phyloP scores from a whole-genome alignment of 2,797 vertebrate genomes.

The Xenops minutus region DNA sequence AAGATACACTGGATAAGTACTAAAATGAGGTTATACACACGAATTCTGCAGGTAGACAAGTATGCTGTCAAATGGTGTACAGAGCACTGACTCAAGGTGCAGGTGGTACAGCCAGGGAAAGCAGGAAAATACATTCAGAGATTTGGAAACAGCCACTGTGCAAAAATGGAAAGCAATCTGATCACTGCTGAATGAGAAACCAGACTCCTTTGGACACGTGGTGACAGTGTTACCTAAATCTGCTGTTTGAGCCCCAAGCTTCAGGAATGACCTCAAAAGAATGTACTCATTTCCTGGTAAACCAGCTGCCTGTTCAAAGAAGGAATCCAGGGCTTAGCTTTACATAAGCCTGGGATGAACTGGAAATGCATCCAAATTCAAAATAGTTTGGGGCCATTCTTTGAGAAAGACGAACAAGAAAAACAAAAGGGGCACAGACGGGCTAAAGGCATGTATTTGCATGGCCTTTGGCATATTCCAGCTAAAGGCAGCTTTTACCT shows the following conservation, averaged over 20 bases:
- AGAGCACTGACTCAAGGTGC: fast-evolving
- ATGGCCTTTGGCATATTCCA: not conserved
- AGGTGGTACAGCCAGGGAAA: not conserved
- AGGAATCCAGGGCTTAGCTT: not conserved
- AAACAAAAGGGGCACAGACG: not conserved
- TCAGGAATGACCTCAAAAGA: not conserved
- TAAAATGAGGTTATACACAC: not conserved
- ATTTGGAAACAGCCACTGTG: not conserved
- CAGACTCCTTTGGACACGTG: not conserved
- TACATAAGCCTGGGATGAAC: not conserved
- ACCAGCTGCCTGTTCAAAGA: not conserved
- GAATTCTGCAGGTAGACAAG: not conserved
- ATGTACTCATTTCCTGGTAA: not conserved
- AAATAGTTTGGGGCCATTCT: not conserved
- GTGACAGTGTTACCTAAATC: not conserved
- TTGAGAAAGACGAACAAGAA: not conserved
- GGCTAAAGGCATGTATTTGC: not conserved
- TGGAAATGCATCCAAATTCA: not conserved
- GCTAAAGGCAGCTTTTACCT: not conserved
- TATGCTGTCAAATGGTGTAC: not conserved
- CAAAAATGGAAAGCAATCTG: not conserved
- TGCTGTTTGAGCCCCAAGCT: not conserved
- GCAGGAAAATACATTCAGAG: not conserved
- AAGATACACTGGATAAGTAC: not conserved
- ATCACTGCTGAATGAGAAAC: not conserved